Percentiles rank a stretch among this genome's conserved stretches.
Evolutionary conservation across 2,113 vertebrate genomes (phyloP).

Genomic region (Prionailurus bengalensis): DNA sequence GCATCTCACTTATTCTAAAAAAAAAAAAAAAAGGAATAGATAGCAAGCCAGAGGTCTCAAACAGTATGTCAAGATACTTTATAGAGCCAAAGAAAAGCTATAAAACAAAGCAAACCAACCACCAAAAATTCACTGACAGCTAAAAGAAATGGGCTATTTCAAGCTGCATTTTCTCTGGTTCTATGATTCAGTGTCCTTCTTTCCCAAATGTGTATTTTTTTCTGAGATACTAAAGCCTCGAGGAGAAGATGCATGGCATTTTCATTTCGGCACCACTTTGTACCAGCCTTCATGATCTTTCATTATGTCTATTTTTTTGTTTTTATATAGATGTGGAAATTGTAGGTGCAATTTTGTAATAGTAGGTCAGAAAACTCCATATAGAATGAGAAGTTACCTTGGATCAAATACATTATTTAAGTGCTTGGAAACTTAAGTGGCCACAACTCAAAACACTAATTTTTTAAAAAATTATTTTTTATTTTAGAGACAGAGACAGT

Average conservation of each 20-base stretch:
- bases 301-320: not conserved
- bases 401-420: not conserved
- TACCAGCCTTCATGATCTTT: not conserved
- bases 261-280: not conserved
- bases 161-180: slow-evolving; percentile 9
- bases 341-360: not conserved
- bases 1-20: slow-evolving; percentile 83
- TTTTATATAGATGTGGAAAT: not conserved
- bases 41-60: slow-evolving; percentile 76
- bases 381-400: not conserved
- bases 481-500: too few species aligned
- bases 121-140: slow-evolving; percentile 71
- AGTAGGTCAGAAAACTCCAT: not conserved
- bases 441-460: not conserved
- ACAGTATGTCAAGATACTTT: slow-evolving; percentile 79
- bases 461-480: too few species aligned
- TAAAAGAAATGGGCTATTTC: slow-evolving; percentile 71
- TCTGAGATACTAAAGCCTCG: slow-evolving; percentile 14
- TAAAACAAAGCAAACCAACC: slow-evolving; percentile 77
- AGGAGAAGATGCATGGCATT: not conserved
- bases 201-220: slow-evolving; percentile 18
- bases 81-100: slow-evolving; percentile 73
- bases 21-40: slow-evolving; percentile 66
- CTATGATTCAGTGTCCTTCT: not conserved
- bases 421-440: not conserved